Base-by-base conservation (phyloP, 2,113 vertebrate genomes). In the Argyrosomus japonicus region DNA sequence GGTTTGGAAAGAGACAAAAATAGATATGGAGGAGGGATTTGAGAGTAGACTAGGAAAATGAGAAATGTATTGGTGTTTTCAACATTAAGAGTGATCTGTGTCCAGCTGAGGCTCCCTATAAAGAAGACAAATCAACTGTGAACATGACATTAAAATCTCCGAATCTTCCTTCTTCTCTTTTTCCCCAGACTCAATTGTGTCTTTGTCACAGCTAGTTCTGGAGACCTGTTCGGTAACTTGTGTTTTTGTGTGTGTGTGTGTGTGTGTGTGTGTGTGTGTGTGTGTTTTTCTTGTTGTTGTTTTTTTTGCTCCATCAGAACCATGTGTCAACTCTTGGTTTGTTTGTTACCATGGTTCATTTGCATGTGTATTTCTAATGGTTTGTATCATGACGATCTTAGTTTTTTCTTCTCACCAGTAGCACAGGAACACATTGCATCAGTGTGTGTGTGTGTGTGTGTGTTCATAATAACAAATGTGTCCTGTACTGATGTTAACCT, bases 131-230 rank as follows among this genome's bases (percentile, higher is more conserved):
- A 51, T 57, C 23, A 62, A 70, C 73, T 78, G 57, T 73, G 48
- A 77, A 86, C 62, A 58, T 54, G 53, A 75, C 19, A 7, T 51
- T 62, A 67, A 53, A 83, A 80, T 47, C 68, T 78, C 29, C 60
- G 79, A 75, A 83, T 75, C 73, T 48, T 82, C 21, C 63, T 72
- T 69, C 68, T 88, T 71, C 63, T 83, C 54, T 93, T 81, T 87
- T 82, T 90, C 68, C 84, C 51, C 92, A 95, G 95, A 95, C 88
- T 96, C 95, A 17, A 86, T 95, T 91, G 88, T 96, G 81, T 96
- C 95, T 88, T 88, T 96, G 86, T 96, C 95, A 79, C 90, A 96
- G 90, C 94, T 95, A 63, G 88, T 93, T 90, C 92, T 95, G 95
- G 95, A 96, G 87, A 94, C 94, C 83, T 93, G 91, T 84, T 87